Percentiles rank a stretch among this genome's conserved stretches.
Evolutionary conservation across 2,113 vertebrate genomes (phyloP).

Genomic region (Apteryx mantelli): DNA sequence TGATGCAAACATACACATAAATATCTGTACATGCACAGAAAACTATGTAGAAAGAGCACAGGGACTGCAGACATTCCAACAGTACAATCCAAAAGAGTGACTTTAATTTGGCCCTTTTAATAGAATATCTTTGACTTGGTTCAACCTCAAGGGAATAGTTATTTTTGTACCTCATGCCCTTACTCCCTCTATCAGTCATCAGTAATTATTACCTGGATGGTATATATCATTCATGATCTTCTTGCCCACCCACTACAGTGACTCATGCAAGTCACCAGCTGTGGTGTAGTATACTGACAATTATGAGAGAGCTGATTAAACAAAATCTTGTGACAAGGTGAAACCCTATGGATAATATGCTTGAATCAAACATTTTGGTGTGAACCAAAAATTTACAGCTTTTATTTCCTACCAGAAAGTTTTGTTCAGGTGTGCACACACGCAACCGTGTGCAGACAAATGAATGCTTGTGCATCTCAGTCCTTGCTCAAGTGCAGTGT

Average conservation of each 20-base stretch:
- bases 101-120: neutral
- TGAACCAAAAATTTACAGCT: neutral
- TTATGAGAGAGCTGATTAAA: neutral
- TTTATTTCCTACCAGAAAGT: neutral
- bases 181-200: neutral
- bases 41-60: neutral
- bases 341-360: neutral
- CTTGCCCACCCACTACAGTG: neutral
- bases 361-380: neutral
- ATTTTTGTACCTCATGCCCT: neutral
- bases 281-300: neutral
- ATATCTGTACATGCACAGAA: neutral
- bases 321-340: neutral
- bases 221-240: neutral
- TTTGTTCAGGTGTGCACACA: neutral
- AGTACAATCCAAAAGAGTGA: neutral
- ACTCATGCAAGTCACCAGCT: neutral
- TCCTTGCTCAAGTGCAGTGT: fast-evolving
- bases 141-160: neutral
- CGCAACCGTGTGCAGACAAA: neutral
- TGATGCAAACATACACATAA: neutral
- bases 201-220: neutral
- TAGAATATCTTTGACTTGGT: neutral
- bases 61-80: neutral
- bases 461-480: neutral